Conservation (phyloP, 2,113 vertebrate genomes). For the Gavia stellata region DNA sequence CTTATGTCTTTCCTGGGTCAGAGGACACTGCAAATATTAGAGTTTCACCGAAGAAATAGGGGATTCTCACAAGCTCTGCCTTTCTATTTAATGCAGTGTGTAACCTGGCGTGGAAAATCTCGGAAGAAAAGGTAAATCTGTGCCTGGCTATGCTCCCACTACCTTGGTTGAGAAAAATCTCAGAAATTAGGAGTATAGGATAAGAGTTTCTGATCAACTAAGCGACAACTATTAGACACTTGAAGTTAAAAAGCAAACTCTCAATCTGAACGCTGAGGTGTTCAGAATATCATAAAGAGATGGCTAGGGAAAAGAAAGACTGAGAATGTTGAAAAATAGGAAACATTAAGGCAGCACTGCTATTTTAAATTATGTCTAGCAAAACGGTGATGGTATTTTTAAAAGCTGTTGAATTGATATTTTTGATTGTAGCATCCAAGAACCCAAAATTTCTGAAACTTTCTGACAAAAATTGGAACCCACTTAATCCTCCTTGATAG, state of each 20-base stretch:
- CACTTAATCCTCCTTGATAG: background rate
- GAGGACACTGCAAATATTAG: background rate
- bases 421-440: background rate
- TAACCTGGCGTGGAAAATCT: background rate
- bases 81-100: background rate
- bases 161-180: background rate
- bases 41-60: background rate
- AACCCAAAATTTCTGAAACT: background rate
- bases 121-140: background rate
- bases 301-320: background rate
- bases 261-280: background rate
- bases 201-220: background rate
- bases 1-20: background rate
- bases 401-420: background rate
- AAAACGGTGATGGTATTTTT: background rate
- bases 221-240: background rate
- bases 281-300: background rate
- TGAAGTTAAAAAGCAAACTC: background rate
- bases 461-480: background rate
- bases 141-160: background rate
- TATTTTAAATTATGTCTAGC: background rate
- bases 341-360: background rate
- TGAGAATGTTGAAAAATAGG: background rate
- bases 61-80: background rate
- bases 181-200: background rate